Conservation (phyloP, 2,113 vertebrate species). For the Elgaria multicarinata region DNA sequence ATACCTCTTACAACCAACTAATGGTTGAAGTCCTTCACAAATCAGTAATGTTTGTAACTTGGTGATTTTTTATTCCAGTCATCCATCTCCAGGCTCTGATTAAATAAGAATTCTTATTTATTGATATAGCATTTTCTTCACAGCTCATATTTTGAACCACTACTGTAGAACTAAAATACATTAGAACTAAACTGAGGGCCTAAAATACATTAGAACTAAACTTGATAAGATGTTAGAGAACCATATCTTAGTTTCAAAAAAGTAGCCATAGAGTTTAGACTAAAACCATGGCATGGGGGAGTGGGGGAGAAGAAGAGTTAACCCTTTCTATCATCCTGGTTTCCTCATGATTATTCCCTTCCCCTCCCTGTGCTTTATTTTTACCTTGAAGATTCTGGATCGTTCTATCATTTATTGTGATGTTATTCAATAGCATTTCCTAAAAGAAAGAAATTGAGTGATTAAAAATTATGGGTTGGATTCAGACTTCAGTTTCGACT, state of each 20-base stretch:
- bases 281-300: not conserved
- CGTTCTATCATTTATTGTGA: slow-evolving; percentile 63
- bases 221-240: not conserved
- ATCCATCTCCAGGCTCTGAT: not conserved
- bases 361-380: not conserved
- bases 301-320: not conserved
- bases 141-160: not conserved
- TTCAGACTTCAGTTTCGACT: not conserved
- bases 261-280: not conserved
- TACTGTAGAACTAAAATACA: not conserved
- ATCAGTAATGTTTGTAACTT: not conserved
- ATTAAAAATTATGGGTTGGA: not conserved
- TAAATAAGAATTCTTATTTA: not conserved
- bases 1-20: not conserved
- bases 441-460: slow-evolving; percentile 28
- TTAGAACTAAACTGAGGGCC: not conserved
- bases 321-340: not conserved
- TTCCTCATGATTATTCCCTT: not conserved
- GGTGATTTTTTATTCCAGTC: not conserved
- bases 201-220: not conserved
- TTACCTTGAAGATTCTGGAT: slow-evolving; percentile 73
- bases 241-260: not conserved
- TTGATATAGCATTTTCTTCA: not conserved
- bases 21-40: not conserved
- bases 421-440: slow-evolving; percentile 67